Conservation (phyloP, 2,797 vertebrate genomes). For the Martes flavigula region DNA sequence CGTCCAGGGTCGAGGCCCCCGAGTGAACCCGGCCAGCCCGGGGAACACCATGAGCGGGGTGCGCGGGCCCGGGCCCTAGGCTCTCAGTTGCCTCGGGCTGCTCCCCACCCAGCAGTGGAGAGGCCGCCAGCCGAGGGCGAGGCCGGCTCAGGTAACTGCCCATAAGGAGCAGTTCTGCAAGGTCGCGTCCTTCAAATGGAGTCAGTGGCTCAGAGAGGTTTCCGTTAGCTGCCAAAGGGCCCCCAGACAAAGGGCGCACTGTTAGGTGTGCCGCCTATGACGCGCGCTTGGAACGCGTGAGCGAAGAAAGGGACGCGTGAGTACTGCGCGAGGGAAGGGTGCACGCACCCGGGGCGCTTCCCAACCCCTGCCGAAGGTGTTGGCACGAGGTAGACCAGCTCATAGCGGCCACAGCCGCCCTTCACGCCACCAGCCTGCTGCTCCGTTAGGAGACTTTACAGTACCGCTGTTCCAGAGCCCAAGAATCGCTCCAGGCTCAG, state of each 20-base stretch:
- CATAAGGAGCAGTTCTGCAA: constrained; percentile 81
- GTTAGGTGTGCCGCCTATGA: not conserved
- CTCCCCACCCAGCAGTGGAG: constrained; percentile 51
- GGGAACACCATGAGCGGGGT: accelerated
- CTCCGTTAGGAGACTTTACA: accelerated
- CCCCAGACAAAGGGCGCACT: not conserved
- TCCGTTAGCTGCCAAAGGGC: constrained; percentile 53
- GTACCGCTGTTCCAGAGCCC: accelerated
- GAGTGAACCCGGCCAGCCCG: accelerated
- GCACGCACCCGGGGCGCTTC: not conserved
- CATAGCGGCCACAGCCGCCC: not conserved
- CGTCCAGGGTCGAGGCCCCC: accelerated
- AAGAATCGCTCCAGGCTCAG: not conserved
- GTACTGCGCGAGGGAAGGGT: not conserved
- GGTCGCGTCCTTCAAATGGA: not conserved
- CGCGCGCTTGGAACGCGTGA: constrained; percentile 56
- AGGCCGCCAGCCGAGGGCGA: not conserved
- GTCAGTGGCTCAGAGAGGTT: not conserved
- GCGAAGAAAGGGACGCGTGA: constrained; percentile 63
- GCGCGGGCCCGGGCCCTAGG: not conserved
- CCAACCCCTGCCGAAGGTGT: accelerated
- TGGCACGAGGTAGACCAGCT: not conserved
- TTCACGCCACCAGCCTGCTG: not conserved
- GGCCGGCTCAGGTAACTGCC: constrained; percentile 85
- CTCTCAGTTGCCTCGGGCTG: constrained; percentile 70